Percentiles rank a stretch among this genome's conserved stretches.
phyloP scores from a whole-genome alignment of 2,113 vertebrate genomes.

The Australoheros scitulus region DNA sequence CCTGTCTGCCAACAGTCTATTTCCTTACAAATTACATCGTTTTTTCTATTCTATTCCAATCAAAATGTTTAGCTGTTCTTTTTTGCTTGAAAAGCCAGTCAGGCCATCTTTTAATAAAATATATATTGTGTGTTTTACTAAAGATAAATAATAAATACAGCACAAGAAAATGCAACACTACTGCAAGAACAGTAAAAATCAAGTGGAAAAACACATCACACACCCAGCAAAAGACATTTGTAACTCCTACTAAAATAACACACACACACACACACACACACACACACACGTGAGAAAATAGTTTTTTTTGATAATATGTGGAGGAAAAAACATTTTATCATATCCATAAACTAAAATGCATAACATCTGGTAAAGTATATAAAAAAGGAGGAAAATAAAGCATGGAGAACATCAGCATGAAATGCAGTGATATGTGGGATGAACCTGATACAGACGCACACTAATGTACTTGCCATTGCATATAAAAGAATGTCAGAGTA shows the following conservation, averaged over 20 bases:
- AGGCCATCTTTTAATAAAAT: background rate
- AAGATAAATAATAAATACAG: background rate
- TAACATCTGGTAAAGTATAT: background rate
- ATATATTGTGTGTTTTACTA: background rate
- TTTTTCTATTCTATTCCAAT: background rate
- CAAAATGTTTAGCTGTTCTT: background rate
- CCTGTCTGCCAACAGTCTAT: background rate
- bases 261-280: background rate
- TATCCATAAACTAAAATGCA: background rate
- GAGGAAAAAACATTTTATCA: background rate
- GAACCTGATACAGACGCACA: constrained; percentile 30
- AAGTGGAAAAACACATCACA: background rate
- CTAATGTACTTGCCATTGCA: constrained; percentile 46
- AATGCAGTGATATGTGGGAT: constrained; percentile 4
- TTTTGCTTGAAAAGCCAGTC: background rate
- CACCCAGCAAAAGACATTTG: background rate
- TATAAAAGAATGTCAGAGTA: constrained; percentile 58
- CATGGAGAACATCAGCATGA: background rate
- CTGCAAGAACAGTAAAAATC: background rate
- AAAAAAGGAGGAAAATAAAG: background rate
- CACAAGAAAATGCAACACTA: background rate
- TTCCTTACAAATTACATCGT: no score
- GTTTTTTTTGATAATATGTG: background rate
- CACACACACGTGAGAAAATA: background rate
- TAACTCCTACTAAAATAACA: background rate